Evolutionary conservation across 2,113 vertebrate genomes (phyloP).

Genomic region (Paradisaea rubra): DNA sequence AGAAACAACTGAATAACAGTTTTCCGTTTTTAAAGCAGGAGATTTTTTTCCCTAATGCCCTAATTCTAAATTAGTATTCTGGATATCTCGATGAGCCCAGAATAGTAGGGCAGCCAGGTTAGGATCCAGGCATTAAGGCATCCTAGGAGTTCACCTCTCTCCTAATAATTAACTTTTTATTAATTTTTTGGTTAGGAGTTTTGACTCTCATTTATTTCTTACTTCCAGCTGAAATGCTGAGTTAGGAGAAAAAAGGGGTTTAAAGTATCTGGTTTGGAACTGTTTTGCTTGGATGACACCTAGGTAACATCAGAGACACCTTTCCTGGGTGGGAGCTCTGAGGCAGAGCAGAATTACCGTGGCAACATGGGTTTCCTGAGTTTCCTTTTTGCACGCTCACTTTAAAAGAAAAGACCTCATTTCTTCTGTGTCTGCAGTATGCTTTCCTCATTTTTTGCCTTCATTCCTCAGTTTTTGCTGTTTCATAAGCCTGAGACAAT

Average conservation of each 20-base stretch:
- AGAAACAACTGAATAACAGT: slow-evolving; percentile 34
- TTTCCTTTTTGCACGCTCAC: not conserved
- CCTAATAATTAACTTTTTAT: not conserved
- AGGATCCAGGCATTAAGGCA: not conserved
- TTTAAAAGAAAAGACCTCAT: slow-evolving; percentile 17
- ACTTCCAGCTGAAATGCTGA: not conserved
- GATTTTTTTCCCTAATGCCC: not conserved
- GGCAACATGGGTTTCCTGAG: not conserved
- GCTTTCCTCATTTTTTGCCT: not conserved
- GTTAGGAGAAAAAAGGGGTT: not conserved
- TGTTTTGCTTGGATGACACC: slow-evolving; percentile 45
- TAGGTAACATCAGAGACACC: not conserved
- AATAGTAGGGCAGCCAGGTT: not conserved
- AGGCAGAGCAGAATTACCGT: slow-evolving; percentile 13
- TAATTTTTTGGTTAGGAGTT: not conserved
- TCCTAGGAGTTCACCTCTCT: not conserved
- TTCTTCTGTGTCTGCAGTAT: slow-evolving; percentile 21
- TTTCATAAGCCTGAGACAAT: not conserved
- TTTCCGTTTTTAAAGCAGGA: slow-evolving; percentile 38
- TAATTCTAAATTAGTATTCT: not conserved
- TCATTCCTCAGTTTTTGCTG: not conserved
- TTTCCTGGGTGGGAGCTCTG: slow-evolving; percentile 33
- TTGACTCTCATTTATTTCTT: not conserved
- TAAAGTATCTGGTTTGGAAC: not conserved
- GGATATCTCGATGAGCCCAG: not conserved